Percentiles rank a stretch among this genome's conserved stretches.
These are phyloP conservation scores for Stichodactyla helianthus DNA, from an alignment of 64 coral and sea anemone genomes.

Conservation along the genomic window DNA sequence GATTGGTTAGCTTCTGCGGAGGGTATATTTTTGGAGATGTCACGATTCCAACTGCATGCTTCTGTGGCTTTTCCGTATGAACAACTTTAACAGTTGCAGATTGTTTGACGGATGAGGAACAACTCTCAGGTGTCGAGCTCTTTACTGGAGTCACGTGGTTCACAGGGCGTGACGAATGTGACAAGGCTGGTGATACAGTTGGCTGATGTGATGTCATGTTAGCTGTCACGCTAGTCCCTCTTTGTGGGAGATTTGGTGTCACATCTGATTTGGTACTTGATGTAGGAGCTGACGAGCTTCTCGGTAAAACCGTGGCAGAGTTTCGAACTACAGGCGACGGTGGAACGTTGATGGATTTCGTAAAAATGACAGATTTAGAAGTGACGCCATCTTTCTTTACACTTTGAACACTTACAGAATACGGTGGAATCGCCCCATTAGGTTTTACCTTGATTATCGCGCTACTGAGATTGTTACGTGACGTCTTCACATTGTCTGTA, in stretches of 20 bases:
- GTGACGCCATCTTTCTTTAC: not conserved
- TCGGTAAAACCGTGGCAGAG: not conserved
- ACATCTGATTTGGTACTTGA: not conserved
- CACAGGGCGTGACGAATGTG: not conserved
- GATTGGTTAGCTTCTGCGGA: not conserved
- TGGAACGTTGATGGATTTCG: constrained; percentile 4
- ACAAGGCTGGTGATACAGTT: not conserved
- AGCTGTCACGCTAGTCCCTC: not conserved
- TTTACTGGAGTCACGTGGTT: not conserved
- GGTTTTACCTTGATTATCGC: not conserved
- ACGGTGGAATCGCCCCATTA: constrained; percentile 1
- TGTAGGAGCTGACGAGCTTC: not conserved
- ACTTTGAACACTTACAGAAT: constrained; percentile 5
- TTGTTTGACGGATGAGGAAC: not conserved
- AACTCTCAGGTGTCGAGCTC: not conserved
- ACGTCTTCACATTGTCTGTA: not conserved
- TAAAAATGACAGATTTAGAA: not conserved
- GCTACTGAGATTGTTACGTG: not conserved
- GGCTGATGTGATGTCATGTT: not conserved
- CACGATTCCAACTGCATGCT: not conserved
- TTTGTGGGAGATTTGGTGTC: not conserved
- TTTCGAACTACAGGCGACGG: not conserved
- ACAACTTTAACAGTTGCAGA: not conserved
- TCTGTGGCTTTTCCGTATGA: not conserved
- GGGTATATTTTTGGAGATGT: not conserved